Evolutionary conservation across 2,797 vertebrate species (phyloP).

Genomic region (Saguinus oedipus): DNA sequence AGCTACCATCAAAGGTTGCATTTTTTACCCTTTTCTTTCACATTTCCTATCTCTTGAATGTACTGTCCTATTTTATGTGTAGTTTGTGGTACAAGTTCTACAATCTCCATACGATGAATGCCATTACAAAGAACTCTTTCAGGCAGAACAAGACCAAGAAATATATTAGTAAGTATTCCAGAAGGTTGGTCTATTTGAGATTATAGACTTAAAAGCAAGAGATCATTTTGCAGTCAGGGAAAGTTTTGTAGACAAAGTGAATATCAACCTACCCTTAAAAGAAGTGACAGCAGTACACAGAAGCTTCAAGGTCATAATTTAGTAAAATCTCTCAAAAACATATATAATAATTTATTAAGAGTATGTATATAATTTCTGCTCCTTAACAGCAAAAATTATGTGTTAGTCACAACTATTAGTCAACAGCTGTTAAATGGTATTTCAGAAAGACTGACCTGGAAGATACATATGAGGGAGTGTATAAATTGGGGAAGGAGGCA

Average conservation of each 20-base stretch:
- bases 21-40: constrained; percentile 37
- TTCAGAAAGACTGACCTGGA: constrained; percentile 18
- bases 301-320: constrained; percentile 23
- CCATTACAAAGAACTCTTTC: constrained; percentile 44
- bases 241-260: constrained; percentile 40
- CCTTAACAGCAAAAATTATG: neutral
- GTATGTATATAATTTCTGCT: neutral
- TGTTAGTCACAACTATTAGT: constrained; percentile 28
- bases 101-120: constrained; percentile 36
- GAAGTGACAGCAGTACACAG: neutral
- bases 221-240: constrained; percentile 19
- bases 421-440: constrained; percentile 26
- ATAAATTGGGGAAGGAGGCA: neutral
- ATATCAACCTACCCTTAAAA: neutral
- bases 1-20: constrained; percentile 37
- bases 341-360: neutral
- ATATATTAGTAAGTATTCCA: constrained; percentile 29
- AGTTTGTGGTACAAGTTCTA: constrained; percentile 44
- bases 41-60: constrained; percentile 38
- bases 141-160: constrained; percentile 38
- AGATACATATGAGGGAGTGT: neutral
- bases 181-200: constrained; percentile 34
- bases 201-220: constrained; percentile 54
- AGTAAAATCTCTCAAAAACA: constrained; percentile 5
- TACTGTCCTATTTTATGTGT: constrained; percentile 25